Base-by-base conservation (phyloP, 2,888 invertebrate species). In the Mellilla xanthometata region DNA sequence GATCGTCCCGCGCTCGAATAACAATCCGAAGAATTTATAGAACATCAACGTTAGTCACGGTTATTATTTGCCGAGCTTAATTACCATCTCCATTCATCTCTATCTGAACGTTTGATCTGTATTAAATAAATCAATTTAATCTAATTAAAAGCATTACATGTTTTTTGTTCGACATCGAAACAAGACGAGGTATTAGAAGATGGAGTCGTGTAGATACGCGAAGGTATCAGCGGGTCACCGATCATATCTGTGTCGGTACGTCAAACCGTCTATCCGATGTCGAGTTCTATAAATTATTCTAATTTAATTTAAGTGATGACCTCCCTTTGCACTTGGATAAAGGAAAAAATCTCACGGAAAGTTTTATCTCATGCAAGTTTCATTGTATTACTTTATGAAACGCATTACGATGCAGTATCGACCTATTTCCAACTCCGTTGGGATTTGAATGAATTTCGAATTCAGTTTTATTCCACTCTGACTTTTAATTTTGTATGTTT, bases 101-200 rank as follows among this genome's bases (percentile, higher is more conserved):
- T 81, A 87, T 87, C 87, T 68, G 49, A 52, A 58, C 53, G 58
- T 56, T 65, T 76, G 80, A 87, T 86, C 86, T 68, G 69, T 69
- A 83, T 69, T 75, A 78, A 81, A 81, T 85, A 84, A 88, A 87
- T 87, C 87, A 87, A 88, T 88, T 85, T 87, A 88, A 88, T 88
- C 84, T 89, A 89, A 89, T 89, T 89, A 89, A 89, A 88, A 85
- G 84, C 84, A 82, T 86, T 87, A 85, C 86, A 84, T 81, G 76
- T 87, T 87, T 88, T 88, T 88, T 87, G 83, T 84, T 75, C 78
- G 71, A 66, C 68, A 79, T 71, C 78, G 80, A 82, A 85, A 87
- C 85, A 85, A 88, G 86, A 81, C 76, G 77, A 78, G 76, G 80
- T 81, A 82, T 86, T 83, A 87, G 75, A 66, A 86, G 88, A 89